Percentiles rank a stretch among this genome's conserved stretches.
These are phyloP conservation scores for Gymnothorax reevesii DNA, from an alignment of 2,797 vertebrate species.

Conservation along the genomic window DNA sequence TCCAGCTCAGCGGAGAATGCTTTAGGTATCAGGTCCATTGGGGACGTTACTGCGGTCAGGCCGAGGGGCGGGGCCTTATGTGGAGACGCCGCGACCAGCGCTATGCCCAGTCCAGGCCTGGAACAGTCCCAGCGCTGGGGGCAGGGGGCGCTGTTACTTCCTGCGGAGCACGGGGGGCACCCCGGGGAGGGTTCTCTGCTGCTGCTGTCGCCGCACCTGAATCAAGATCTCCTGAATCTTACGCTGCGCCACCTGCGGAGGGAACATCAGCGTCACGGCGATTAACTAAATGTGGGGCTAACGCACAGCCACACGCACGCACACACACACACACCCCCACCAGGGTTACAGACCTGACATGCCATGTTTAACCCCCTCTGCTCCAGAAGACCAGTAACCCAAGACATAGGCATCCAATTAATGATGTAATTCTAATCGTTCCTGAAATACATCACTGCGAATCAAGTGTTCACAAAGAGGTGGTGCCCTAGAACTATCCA, in stretches of 20 bases:
- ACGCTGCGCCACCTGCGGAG: constrained; percentile 95
- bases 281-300: no score
- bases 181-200: constrained; percentile 80
- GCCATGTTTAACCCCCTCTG: no score
- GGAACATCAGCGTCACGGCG: background rate
- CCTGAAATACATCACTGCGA: no score
- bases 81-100: background rate
- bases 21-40: constrained; percentile 43
- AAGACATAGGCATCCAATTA: no score
- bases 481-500: no score
- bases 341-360: no score
- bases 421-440: no score
- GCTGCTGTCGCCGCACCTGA: constrained; percentile 97
- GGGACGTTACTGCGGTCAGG: background rate
- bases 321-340: no score
- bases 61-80: background rate
- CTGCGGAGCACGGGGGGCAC: constrained; percentile 83
- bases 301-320: no score
- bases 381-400: no score
- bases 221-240: constrained; percentile 99
- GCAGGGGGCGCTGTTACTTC: constrained; percentile 74
- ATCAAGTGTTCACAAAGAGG: no score
- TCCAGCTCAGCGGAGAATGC: background rate
- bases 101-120: background rate
- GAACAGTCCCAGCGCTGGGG: constrained; percentile 78